A percentile compares a stretch with the other conserved stretches of the same genome.
These are phyloP conservation scores for Cheilosia grossa DNA, from an alignment of 2,888 invertebrate genomes.

Conservation along the genomic window DNA sequence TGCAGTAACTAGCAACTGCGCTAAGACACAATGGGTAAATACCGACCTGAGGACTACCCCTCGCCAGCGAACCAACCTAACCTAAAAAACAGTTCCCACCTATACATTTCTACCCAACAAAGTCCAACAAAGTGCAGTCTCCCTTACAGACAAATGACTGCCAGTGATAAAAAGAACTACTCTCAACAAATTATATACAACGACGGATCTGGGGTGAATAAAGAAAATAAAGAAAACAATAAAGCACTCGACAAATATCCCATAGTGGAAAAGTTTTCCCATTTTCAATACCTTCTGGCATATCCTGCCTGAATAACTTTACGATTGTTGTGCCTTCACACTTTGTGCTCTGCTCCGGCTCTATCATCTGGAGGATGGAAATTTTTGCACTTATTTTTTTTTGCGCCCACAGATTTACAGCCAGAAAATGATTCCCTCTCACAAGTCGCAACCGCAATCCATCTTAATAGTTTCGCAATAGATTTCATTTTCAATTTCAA, in stretches of 20 bases:
- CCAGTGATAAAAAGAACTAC: not conserved
- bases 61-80: no score
- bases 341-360: not conserved
- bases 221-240: not conserved
- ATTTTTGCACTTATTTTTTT: not conserved
- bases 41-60: no score
- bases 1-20: no score
- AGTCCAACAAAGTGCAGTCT: no score
- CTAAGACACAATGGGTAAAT: no score
- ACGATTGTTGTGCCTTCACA: constrained; percentile 15
- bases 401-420: constrained; percentile 14
- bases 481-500: constrained; percentile 48
- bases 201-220: not conserved
- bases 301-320: constrained; percentile 14
- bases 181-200: not conserved
- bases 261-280: constrained; percentile 26
- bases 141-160: no score
- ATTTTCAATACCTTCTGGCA: constrained; percentile 22
- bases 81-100: no score
- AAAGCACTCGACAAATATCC: constrained; percentile 4
- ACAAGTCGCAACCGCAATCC: constrained; percentile 19
- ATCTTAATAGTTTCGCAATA: constrained; percentile 62
- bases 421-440: constrained; percentile 28
- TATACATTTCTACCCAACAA: no score
- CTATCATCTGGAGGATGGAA: not conserved